Base-by-base conservation (phyloP, 2,113 vertebrate genomes). In the Osmerus eperlanus region DNA sequence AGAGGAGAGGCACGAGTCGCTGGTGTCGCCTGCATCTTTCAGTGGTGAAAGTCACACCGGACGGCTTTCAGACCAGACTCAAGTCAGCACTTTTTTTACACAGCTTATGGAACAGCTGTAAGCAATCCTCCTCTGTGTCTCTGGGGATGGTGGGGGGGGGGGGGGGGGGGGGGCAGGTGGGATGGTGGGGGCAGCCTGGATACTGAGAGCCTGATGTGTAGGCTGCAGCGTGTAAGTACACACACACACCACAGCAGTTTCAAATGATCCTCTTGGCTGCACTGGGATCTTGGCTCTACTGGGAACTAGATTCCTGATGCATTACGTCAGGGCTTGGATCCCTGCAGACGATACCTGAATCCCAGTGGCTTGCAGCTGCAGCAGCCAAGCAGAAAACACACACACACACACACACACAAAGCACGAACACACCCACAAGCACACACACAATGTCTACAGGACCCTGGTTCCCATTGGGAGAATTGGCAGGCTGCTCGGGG, bases 21-120 rank as follows among this genome's bases (percentile, higher is more conserved):
- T 86, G 79, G 78, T 80, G 72, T 70, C 67, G 77, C 81, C 82
- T 73, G 83, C 75, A 75, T 67, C 63, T 25, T 25, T 81, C 76
- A 63, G 76, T 58, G 72, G 71, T 78, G 74, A 81, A 62, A 76
- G 68, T 62, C 64, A 32, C 6, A 19, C 67, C 62, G 75, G 72
- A 73, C 47, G 69, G 77, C 73, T 80, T 74, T 68, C 67, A 75
- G 71, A 78, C 72, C 65, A 52, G 68, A 77, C 71, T 69, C 21
- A 75, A 81, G 77, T 80, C 84, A 74, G 67, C 73, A 47, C 68
- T 12, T 78, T 74, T 74, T 72, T 11, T 28, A 73, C 73, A 78
- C 75, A 81, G 72, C 78, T 85, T 84, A 71, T 67, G 70, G 78
- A 86, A 84, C 87, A 86, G 86, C 88, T 89, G 85, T 87, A 88